Evolutionary conservation across 2,113 vertebrate genomes (phyloP), one percentile per base, ranked within the genome.

Genomic region (Zeus faber): DNA sequence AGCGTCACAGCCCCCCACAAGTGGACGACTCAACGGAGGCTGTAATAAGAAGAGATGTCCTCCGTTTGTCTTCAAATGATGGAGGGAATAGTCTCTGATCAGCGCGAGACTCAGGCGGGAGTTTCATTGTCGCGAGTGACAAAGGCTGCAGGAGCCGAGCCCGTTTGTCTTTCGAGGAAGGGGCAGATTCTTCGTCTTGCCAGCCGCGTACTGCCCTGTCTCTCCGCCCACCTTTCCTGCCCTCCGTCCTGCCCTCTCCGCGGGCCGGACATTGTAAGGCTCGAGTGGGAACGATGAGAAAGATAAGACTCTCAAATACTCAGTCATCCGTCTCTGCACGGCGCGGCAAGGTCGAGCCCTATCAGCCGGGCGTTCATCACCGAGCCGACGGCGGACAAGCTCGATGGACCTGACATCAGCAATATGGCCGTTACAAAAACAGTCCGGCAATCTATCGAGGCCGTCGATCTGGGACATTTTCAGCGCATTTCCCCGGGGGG

Each of bases 11-110:
- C 45, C 55, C 54, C 18, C 20, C 52, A 74, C 47, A 53, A 51
- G 44, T 21, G 0, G 14, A 56, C 57, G 26, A 20, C 54, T 70
- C 45, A 63, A 48, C 31, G 31, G 53, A 40, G 18, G 2, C 46
- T 25, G 13, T 43, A 55, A 68, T 55, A 24, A 31, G 9, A 72
- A 74, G 17, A 43, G 21, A 64, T 62, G 59, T 50, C 47, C 62
- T 68, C 58, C 48, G 61, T 64, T 75, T 58, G 61, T 67, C 54
- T 52, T 53, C 29, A 49, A 65, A 58, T 43, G 58, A 54, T 20
- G 13, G 35, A 53, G 11, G 16, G 26, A 56, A 20, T 13, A 8
- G 50, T 57, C 64, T 71, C 73, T 80, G 64, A 85, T 77, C 61
- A 53, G 57, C 47, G 41, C 57, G 58, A 56, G 46, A 25, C 26